These are phyloP conservation scores for Triplophysa dalaica DNA, from an alignment of 2,113 vertebrate species.

Conservation along the genomic window DNA sequence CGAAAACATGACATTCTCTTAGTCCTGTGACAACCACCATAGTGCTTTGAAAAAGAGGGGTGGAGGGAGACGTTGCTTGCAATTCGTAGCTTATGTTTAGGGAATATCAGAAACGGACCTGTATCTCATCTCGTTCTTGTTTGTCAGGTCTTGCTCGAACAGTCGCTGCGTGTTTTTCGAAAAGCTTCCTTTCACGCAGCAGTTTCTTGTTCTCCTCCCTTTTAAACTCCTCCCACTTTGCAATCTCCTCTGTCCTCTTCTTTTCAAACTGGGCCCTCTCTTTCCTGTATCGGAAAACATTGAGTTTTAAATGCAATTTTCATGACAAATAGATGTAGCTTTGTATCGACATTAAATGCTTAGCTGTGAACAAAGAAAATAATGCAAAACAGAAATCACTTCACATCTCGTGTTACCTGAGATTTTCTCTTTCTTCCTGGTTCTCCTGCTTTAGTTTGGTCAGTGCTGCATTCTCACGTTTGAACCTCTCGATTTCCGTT, in stretches of 20 bases:
- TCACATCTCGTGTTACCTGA: conserved; percentile 73
- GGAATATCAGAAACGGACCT: conserved; percentile 70
- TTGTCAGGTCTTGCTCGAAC: conserved; percentile 89
- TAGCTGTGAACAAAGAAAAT: no score
- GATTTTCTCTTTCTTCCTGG: conserved; percentile 74
- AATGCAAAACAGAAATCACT: background rate
- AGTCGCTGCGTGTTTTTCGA: conserved; percentile 84
- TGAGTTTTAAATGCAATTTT: background rate
- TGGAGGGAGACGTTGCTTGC: no score
- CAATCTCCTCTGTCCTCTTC: conserved; percentile 79
- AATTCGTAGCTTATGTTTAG: no score
- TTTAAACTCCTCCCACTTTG: conserved; percentile 85
- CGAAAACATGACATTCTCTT: no score
- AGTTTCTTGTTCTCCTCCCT: conserved; percentile 88
- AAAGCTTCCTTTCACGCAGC: conserved; percentile 88
- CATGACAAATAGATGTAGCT: background rate
- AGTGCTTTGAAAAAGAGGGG: no score
- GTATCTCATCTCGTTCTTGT: conserved; percentile 94
- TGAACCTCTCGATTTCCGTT: conserved; percentile 90
- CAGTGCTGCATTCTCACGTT: conserved; percentile 83
- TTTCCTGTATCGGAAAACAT: conserved; percentile 71
- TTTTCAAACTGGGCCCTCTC: conserved; percentile 84
- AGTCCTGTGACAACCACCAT: no score
- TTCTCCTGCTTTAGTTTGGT: conserved; percentile 82
- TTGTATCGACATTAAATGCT: background rate